Evolutionary conservation across 1,140 invertebrate genomes (phyloP), one percentile per base, ranked within the genome.

Genomic region (Sarcophaga bullata): DNA sequence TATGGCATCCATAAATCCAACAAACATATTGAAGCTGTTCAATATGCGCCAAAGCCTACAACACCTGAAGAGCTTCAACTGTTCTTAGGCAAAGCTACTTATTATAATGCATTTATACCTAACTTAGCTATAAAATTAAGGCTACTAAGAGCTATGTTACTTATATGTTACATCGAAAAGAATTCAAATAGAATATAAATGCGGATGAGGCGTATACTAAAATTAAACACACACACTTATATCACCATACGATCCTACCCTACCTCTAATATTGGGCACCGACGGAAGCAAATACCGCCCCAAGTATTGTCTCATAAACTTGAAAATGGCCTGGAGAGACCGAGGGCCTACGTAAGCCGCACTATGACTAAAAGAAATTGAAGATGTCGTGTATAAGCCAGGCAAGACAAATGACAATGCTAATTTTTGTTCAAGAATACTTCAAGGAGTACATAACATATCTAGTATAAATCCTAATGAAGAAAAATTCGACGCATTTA

Each of bases 311-410:
- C 72, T 11, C 81, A 82, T 58, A 17, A 25, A 5, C 13, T 75
- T 11, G 48, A 8, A 62, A 75, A 37, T n/a, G 72, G 72, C 13
- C 11, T n/a, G 25, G 81, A 76, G 11, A n/a, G 73, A 46, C 81
- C 73, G 8, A 75, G 54, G 46, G 81, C 81, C 9, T 82, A 76
- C 13, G 49, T 49, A 11, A 76, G 72, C 25, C 72, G 81, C 8
- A 82, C 87, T 4, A 82, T 93, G 25, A 86, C 84, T 17, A 19
- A 80, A 54, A 85, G 90, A 25, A 91, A 93, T 85, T 84, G 84
- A 82, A 90, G 90, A 73, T 91, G 84, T 88, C 8, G 68, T 84
- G 13, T 87, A 85, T 52, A 73, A 84, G 10, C 84, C 82, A 52
- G 81, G 84, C n/a, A 75, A 83, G 48, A 72, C 58, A 17, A 85